Evolutionary conservation across 35 echinoderm and acorn worm species (phyloP), one percentile per base, ranked within the genome.

Genomic region (Eucidaris tribuloides): DNA sequence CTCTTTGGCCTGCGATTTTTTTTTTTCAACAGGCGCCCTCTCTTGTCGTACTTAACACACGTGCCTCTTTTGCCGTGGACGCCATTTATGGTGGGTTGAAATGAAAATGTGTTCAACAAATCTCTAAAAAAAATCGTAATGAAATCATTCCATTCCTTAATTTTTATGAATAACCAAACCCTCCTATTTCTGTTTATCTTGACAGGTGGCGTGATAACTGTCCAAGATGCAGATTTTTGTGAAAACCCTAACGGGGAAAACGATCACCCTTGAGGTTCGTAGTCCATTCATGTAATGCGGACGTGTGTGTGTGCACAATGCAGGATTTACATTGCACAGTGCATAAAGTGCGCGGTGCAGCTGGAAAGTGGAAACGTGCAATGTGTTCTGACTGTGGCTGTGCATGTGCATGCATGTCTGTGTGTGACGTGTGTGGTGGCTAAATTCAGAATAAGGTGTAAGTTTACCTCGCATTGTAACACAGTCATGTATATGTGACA

Each of bases 221-320:
- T 55, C 82, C 65, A 93, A 87, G 62, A 93, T 93, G 91, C 91
- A 93, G 91, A 93, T 93, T 40, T 93, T 93, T 54, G 91, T 93
- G 76, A 93, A 93, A 64, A 93, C 91, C 34, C 58, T 93, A 80
- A 93, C 91, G 82, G 85, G 91, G 71, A 93, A 93, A 93, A 93
- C 91, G 41, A 93, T 93, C 79, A 93, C 91, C 70, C 91, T 93
- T 68, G 91, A 93, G 91, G 91, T 83, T 87, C 19, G 41, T 18
- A 32, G 49, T 45, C 58, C 27, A 1, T 61, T 13, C 13, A 28
- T 39, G 34, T 23, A 23, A 55, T 23, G 55, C 25, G 23, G 19
- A 57, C 4, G 19, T 1, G 32, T 0, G 40, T 13, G 4, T 28
- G 5, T 82, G 46, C 29, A 4, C 54, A 23, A 36, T 28, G 27